These are phyloP conservation scores for Procambarus virginalis DNA, from an alignment of 1,140 invertebrate genomes.

Conservation along the genomic window DNA sequence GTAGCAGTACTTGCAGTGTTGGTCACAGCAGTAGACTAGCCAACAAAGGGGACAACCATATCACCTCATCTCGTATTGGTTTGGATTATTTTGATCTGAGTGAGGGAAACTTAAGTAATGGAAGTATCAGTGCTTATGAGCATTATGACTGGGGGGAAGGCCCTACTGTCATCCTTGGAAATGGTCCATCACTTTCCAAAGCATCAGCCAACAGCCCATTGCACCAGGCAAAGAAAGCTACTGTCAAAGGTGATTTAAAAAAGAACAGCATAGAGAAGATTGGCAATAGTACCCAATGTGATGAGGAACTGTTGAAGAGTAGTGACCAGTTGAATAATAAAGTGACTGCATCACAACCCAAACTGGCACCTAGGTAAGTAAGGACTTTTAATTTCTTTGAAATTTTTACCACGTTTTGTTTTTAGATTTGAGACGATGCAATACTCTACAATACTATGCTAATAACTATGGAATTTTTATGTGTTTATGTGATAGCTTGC, in stretches of 20 bases:
- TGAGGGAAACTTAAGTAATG: conserved; percentile 46
- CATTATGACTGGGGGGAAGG: conserved; percentile 61
- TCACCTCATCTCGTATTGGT: conserved; percentile 32
- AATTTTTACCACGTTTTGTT: no score
- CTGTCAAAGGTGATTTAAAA: conserved; percentile 30
- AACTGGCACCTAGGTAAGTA: conserved; percentile 55
- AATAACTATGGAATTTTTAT: no score
- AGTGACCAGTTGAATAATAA: conserved; percentile 58
- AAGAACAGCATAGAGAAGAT: conserved; percentile 54
- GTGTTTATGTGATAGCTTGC: no score
- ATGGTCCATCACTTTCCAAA: conserved; percentile 39
- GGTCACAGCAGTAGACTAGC: conserved; percentile 13
- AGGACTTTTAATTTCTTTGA: no score
- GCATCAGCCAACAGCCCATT: conserved; percentile 41
- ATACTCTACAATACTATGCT: no score
- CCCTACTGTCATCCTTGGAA: conserved; percentile 13
- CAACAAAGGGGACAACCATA: conserved; percentile 20
- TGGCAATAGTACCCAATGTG: not conserved
- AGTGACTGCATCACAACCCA: conserved; percentile 30
- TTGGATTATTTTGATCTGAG: conserved; percentile 58
- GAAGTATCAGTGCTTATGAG: conserved; percentile 53
- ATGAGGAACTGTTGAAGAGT: conserved; percentile 23
- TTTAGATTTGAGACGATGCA: no score
- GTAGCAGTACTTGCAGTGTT: conserved; percentile 16
- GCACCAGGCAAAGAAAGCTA: conserved; percentile 43